A percentile compares a stretch with the other conserved stretches of the same genome.
Conservation (phyloP, 2,888 invertebrate species). For the Gymnosoma rotundatum region DNA sequence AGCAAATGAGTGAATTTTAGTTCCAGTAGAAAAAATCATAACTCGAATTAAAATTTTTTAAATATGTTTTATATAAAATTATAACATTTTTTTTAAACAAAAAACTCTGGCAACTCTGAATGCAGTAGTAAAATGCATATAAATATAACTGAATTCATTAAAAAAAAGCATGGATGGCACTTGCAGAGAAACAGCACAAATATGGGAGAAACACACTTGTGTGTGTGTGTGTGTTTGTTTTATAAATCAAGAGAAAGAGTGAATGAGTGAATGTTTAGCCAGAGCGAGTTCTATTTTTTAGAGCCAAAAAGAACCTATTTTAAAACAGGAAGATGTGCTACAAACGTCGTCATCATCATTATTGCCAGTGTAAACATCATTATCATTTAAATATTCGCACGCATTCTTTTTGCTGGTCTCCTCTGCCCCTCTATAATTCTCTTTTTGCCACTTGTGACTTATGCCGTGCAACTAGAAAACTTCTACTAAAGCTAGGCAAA, state of each 20-base stretch:
- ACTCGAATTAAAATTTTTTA: too few relatives aligned
- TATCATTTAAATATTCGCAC: slow-evolving; percentile 49
- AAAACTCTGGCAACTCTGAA: neutral
- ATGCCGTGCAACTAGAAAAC: slow-evolving; percentile 40
- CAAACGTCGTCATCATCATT: slow-evolving; percentile 55
- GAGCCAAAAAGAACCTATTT: slow-evolving; percentile 66
- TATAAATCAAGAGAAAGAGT: slow-evolving; percentile 22
- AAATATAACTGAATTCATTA: slow-evolving; percentile 65
- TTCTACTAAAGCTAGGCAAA: slow-evolving; percentile 39
- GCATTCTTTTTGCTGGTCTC: slow-evolving; percentile 20
- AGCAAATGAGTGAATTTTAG: too few relatives aligned
- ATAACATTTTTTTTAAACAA: neutral
- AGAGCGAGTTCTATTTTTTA: slow-evolving; percentile 11
- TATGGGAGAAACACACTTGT: slow-evolving; percentile 31
- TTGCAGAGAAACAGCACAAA: slow-evolving; percentile 33
- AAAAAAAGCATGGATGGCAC: slow-evolving; percentile 28
- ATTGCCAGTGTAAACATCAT: slow-evolving; percentile 37
- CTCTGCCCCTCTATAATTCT: slow-evolving; percentile 1
- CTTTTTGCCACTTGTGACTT: neutral
- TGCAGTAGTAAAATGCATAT: slow-evolving; percentile 59
- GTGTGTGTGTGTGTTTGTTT: neutral
- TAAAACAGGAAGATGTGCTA: slow-evolving; percentile 67
- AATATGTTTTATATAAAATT: too few relatives aligned
- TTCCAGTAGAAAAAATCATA: too few relatives aligned
- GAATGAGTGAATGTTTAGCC: neutral